Evolutionary conservation across 1,140 invertebrate genomes (phyloP), one percentile per base, ranked within the genome.

Genomic region (Metopolophium dirhodum): DNA sequence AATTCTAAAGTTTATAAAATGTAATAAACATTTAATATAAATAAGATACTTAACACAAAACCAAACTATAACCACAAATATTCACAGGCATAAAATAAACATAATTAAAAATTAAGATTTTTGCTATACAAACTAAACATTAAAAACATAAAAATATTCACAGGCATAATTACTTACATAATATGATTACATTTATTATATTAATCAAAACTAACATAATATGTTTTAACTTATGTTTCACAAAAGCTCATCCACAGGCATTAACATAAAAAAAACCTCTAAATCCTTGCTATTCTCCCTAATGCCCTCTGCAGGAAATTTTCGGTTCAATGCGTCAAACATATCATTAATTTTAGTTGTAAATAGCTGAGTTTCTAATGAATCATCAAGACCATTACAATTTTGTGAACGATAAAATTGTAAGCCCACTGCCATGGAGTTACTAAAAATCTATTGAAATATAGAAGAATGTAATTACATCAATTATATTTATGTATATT

Each of bases 221-320:
- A 68, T 68, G 30, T 68, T 68, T 30, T 30, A 77, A 77, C n/a
- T n/a, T n/a, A 35, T 14, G 30, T n/a, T 35, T n/a, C 14, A 77
- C 68, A n/a, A n/a, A n/a, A 35, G 3, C 14, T 18, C 3, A 77
- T 61, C 57, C 68, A 77, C 68, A 77, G 14, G n/a, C 30, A 77
- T 35, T 35, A 77, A 77, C 68, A 77, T 77, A n/a, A 77, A 51
- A 77, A 77, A 77, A 77, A 11, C 68, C 68, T 77, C 30, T 77
- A 82, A 35, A 82, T 82, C 68, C n/a, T 82, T 30, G 68, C 68
- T 82, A 82, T 82, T 82, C n/a, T 82, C 14, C n/a, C n/a, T 82
- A 82, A 82, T 35, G n/a, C n/a, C 68, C 41, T 88, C 26, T 37
- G 49, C 30, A 47, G n/a, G 37, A 35, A 85, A 77, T 47, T 87